phyloP scores from a whole-genome alignment of 2,113 vertebrate species.

The Gnathochromis pfefferi region DNA sequence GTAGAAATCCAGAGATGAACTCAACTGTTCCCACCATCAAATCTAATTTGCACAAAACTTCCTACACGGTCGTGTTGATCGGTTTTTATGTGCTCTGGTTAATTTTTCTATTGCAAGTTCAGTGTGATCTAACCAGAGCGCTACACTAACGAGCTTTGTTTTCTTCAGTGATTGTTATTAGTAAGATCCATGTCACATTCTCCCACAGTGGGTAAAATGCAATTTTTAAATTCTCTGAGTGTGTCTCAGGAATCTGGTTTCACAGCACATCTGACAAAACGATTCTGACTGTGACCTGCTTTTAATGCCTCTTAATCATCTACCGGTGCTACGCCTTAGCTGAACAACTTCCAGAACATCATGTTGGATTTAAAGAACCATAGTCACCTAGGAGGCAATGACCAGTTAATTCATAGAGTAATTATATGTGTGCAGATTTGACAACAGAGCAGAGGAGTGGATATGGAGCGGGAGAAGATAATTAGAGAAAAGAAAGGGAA shows the following conservation, averaged over 20 bases:
- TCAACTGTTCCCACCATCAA: slow-evolving; percentile 1
- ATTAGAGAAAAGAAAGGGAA: slow-evolving; percentile 41
- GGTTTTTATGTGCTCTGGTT: not conserved
- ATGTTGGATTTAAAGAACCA: not conserved
- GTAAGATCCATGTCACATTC: not conserved
- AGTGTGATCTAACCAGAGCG: not conserved
- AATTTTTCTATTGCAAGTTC: not conserved
- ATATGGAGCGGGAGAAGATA: slow-evolving; percentile 17
- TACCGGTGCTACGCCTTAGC: not conserved
- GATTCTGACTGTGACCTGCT: not conserved
- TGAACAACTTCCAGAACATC: not conserved
- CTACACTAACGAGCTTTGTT: not conserved
- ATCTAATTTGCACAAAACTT: slow-evolving; percentile 21
- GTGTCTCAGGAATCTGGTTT: not conserved
- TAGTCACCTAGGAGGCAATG: not conserved
- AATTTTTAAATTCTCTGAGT: not conserved
- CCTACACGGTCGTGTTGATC: not conserved
- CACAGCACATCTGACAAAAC: not conserved
- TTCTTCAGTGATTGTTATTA: not conserved
- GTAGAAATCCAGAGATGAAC: not conserved
- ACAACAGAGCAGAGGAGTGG: slow-evolving; percentile 1
- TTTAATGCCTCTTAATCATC: not conserved
- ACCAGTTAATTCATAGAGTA: slow-evolving; percentile 11
- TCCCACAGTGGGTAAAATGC: not conserved
- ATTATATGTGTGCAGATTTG: slow-evolving; percentile 30